Conservation (phyloP, 1,140 invertebrate species). For the Steinernema khuongi region DNA sequence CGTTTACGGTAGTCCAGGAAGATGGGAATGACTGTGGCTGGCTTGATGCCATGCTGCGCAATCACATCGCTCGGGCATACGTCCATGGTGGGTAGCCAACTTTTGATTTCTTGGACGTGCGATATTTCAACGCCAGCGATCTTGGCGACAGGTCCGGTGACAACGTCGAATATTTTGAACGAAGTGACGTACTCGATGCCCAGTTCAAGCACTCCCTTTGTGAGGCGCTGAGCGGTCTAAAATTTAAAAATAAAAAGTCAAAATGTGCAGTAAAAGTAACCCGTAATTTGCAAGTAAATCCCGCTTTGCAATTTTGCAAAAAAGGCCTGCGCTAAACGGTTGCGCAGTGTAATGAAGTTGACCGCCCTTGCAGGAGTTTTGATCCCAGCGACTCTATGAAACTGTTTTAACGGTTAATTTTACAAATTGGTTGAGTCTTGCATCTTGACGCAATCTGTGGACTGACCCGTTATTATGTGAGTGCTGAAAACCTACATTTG, state of each 20-base stretch:
- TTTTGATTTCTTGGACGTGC: neutral
- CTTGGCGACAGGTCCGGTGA: neutral
- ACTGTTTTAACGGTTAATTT: no score
- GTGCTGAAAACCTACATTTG: neutral
- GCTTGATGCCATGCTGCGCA: constrained; percentile 2
- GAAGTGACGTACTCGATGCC: constrained; percentile 8
- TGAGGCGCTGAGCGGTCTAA: neutral
- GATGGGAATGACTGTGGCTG: neutral
- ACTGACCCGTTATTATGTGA: no score
- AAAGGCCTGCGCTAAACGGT: no score
- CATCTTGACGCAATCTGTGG: no score
- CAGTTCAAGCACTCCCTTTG: neutral
- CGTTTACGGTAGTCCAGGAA: neutral
- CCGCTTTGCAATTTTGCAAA: no score
- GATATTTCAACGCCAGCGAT: neutral
- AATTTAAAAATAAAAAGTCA: neutral
- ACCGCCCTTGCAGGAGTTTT: no score
- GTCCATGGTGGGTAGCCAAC: neutral
- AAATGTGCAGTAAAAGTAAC: no score
- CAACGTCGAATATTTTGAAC: constrained; percentile 3
- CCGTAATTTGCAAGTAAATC: no score
- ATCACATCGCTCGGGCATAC: neutral
- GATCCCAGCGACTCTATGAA: no score
- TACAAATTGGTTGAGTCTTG: no score
- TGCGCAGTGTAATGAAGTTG: no score